These are phyloP conservation scores for Tigriopus japonicus DNA, from an alignment of 1,140 invertebrate genomes.

Conservation along the genomic window DNA sequence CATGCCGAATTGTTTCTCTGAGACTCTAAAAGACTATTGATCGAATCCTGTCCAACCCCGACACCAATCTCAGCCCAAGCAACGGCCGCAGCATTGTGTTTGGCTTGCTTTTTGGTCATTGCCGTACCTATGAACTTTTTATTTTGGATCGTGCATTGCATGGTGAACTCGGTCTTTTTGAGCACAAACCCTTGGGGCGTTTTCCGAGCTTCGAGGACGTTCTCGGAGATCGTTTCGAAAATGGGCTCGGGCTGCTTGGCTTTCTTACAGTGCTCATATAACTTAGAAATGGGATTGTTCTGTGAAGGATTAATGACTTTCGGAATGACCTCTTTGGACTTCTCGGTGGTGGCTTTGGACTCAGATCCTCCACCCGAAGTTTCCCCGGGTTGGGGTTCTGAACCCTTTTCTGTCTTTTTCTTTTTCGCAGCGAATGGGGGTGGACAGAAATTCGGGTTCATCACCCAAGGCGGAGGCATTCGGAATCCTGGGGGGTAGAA, in stretches of 20 bases:
- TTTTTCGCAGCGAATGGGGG: neutral
- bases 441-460: neutral
- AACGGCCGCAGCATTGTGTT: neutral
- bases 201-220: neutral
- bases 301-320: neutral
- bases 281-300: slow-evolving; percentile 7
- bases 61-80: neutral
- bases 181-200: neutral
- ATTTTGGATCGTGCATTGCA: neutral
- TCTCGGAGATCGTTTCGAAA: neutral
- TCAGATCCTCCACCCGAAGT: neutral
- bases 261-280: slow-evolving; percentile 1
- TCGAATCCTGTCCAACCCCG: neutral
- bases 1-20: no score
- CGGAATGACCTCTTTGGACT: neutral
- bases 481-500: neutral
- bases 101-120: slow-evolving; percentile 2
- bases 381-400: neutral
- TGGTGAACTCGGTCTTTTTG: slow-evolving; percentile 6
- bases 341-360: neutral
- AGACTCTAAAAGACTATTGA: neutral
- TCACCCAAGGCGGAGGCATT: neutral
- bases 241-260: slow-evolving; percentile 5
- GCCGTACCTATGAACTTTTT: neutral
- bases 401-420: neutral